Evolutionary conservation across 2,888 invertebrate species (phyloP), one percentile per base, ranked within the genome.

Genomic region (Mayetiola destructor): DNA sequence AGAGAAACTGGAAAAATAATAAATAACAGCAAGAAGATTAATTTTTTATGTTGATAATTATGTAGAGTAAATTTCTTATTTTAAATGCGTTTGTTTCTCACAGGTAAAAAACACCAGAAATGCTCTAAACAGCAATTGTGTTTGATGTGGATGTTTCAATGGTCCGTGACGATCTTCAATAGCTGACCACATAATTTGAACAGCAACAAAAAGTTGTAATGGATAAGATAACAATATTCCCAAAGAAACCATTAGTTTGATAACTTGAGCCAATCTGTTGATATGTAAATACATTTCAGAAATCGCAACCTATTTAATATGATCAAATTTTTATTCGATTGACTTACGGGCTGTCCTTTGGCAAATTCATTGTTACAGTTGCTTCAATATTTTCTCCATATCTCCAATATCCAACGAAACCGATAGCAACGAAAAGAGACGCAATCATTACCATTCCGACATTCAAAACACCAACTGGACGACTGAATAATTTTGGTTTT

Each of bases 171-270:
- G 71, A 56, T 73, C 69, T 57, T 72, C 69, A 29, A 88, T 70
- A 32, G 73, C 69, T 0, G 94, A 91, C 87, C 89, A 91, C 64
- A 92, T 83, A 59, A 96, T 88, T 58, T 84, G 84, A 48, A 94
- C 79, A 0, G 96, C 92, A 39, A 97, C 94, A 72, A 94, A 96
- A 69, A 97, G 88, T 75, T 96, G 96, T 20, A 97, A 77, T 0
- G 93, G 87, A 72, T 94, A 97, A 0, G 92, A 86, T 61, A 95
- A 78, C 62, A 94, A 77, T 59, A 97, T 88, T 12, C 90, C 90
- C 37, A 87, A 62, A 0, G 88, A 85, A 65, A 95, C 91, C 65
- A 89, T 78, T n/a, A 84, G 67, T 67, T 88, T 85, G 20, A 94
- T 90, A 57, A 80, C 77, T 71, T 88, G 83, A 53, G 89, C 88